Percentiles rank a stretch among this genome's conserved stretches.
Conservation (phyloP, 2,888 invertebrate genomes). For the Gordius sp. region DNA sequence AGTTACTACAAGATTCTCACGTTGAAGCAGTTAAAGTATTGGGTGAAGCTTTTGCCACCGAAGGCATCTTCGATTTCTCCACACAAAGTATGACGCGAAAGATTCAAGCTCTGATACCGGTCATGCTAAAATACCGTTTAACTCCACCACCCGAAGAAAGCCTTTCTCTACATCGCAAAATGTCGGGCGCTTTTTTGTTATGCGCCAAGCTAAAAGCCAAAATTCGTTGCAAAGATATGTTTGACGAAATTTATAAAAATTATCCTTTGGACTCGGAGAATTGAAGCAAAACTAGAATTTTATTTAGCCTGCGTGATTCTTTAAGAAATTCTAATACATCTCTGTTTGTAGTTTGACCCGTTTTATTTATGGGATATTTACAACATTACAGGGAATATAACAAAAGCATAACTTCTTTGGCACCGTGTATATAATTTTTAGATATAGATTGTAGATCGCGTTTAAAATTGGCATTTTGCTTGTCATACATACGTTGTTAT, state of each 20-base stretch:
- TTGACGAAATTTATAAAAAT: constrained; percentile 46
- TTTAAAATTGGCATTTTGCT: too few relatives aligned
- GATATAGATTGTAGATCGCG: too few relatives aligned
- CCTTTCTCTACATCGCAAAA: constrained; percentile 80
- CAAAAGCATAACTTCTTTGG: too few relatives aligned
- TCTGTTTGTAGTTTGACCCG: too few relatives aligned
- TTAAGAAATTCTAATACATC: too few relatives aligned
- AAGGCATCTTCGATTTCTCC: constrained; percentile 60
- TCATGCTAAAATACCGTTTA: constrained; percentile 67
- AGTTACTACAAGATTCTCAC: constrained; percentile 76
- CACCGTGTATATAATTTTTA: too few relatives aligned
- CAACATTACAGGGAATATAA: too few relatives aligned
- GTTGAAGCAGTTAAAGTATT: constrained; percentile 84
- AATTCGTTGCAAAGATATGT: constrained; percentile 55
- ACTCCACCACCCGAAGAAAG: constrained; percentile 94
- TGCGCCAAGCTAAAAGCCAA: constrained; percentile 58
- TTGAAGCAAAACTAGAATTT: too few relatives aligned
- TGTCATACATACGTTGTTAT: too few relatives aligned
- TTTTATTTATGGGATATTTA: too few relatives aligned
- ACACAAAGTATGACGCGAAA: constrained; percentile 49
- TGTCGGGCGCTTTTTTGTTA: constrained; percentile 72
- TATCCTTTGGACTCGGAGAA: constrained; percentile 31
- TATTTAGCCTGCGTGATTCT: too few relatives aligned
- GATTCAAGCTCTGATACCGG: constrained; percentile 60
- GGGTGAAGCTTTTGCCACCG: constrained; percentile 61